These are phyloP conservation scores for Dicaeum eximium DNA, from an alignment of 2,113 vertebrate species.

Conservation along the genomic window DNA sequence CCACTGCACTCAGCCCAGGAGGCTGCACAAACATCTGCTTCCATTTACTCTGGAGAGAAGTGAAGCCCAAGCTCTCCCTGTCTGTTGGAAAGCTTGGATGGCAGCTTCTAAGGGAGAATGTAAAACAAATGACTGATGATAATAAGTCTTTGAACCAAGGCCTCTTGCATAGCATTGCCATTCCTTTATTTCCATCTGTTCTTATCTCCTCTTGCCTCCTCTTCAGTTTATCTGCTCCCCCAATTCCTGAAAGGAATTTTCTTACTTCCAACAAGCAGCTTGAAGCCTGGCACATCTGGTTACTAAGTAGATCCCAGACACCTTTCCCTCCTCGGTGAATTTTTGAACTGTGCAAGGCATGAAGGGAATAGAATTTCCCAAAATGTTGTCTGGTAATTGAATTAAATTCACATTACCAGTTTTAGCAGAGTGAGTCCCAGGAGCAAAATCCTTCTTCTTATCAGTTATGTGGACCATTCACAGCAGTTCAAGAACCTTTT, in stretches of 20 bases:
- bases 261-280: neutral
- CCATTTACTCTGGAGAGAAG: neutral
- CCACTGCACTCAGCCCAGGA: neutral
- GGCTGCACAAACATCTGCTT: neutral
- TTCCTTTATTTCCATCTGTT: constrained; percentile 4
- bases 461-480: neutral
- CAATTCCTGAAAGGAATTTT: constrained; percentile 2
- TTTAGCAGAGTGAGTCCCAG: neutral
- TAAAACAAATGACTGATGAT: neutral
- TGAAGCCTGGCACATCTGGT: neutral
- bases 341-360: neutral
- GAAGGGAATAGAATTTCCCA: neutral
- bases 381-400: neutral
- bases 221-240: neutral
- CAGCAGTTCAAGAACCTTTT: neutral
- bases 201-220: constrained; percentile 19
- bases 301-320: neutral
- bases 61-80: neutral
- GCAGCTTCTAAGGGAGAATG: neutral
- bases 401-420: neutral
- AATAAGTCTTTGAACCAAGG: constrained; percentile 9
- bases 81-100: neutral
- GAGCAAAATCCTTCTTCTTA: neutral
- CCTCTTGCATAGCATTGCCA: neutral
- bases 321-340: neutral